Base-by-base conservation (phyloP, 2,888 invertebrate genomes). In the Agonopterix arenella region DNA sequence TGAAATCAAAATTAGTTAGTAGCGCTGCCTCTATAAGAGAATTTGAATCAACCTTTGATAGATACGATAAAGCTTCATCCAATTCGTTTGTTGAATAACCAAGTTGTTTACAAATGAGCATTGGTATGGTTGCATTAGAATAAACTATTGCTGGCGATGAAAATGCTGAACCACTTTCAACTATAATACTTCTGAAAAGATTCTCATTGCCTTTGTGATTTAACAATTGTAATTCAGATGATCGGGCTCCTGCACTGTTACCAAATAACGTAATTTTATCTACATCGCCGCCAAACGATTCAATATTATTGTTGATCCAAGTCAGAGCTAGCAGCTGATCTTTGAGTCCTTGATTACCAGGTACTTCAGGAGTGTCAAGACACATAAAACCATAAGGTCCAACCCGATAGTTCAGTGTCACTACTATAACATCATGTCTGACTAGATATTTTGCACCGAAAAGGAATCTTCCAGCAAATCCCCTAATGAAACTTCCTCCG, bases 331-430 rank as follows among this genome's bases (percentile, higher is more conserved):
- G 18, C 0, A 65, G 48, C 54, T 80, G 82, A 50, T 82, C 82
- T 60, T 28, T 79, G 1, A 80, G 53, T 0, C 80, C 80, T 52
- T 77, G 73, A 47, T 81, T 82, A 0, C 82, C 84, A 0, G 80
- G 75, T 0, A 78, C 66, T 45, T 71, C 75, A 1, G 76, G 73
- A 8, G 59, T 70, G 36, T 76, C 69, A 0, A 79, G 55, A 41
- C 82, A 80, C 76, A 80, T 75, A 52, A 80, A 81, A 0, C 80
- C 80, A n/a, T 76, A 80, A 1, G 72, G 66, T 0, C 77, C 79
- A 0, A 76, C 10, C 2, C 80, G 68, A 52, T 81, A 80, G 45
- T 78, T 77, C 0, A 73, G 18, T 9, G 65, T 58, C 1, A 72
- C 68, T 1, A 78, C 40, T 8, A 80, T 66, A 2, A 80, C 56